A percentile compares a stretch with the other conserved stretches of the same genome.
Conservation (phyloP, 1,140 invertebrate genomes). For the Diorhabda sublineata region DNA sequence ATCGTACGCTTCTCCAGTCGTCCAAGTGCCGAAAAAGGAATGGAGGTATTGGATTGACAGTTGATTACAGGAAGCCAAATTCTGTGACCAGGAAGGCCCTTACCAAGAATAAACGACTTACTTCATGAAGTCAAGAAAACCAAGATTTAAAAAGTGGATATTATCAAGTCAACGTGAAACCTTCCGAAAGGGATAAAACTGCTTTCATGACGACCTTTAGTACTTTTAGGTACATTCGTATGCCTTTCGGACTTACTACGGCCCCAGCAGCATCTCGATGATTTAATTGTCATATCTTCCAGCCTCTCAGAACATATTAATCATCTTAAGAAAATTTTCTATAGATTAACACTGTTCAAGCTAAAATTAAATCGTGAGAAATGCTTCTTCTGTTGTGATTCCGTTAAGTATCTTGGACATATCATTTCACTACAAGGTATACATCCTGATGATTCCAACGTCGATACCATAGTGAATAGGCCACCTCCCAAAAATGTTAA, state of each 20-base stretch:
- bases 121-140: slow-evolving; percentile 40
- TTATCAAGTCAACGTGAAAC: slow-evolving; percentile 41
- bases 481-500: neutral
- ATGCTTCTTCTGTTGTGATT: too few species aligned
- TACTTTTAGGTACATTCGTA: slow-evolving; percentile 21
- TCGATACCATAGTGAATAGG: too few species aligned
- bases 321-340: slow-evolving; percentile 6
- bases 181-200: slow-evolving; percentile 42
- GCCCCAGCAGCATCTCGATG: slow-evolving; percentile 29
- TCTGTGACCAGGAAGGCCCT: slow-evolving; percentile 43
- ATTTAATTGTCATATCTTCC: slow-evolving; percentile 9
- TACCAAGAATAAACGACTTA: slow-evolving; percentile 48
- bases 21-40: slow-evolving; percentile 52
- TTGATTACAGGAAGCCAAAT: slow-evolving; percentile 49
- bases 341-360: slow-evolving; percentile 4
- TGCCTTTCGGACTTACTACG: slow-evolving; percentile 43
- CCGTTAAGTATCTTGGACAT: too few species aligned
- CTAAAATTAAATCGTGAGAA: neutral
- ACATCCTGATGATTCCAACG: too few species aligned
- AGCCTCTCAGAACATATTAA: slow-evolving; percentile 7
- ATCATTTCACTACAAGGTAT: too few species aligned
- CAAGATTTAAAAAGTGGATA: slow-evolving; percentile 48
- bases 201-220: slow-evolving; percentile 47
- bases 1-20: slow-evolving; percentile 45
- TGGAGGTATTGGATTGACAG: slow-evolving; percentile 41